These are phyloP conservation scores for Aleadryas rufinucha DNA, from an alignment of 2,113 vertebrate species.

Conservation along the genomic window DNA sequence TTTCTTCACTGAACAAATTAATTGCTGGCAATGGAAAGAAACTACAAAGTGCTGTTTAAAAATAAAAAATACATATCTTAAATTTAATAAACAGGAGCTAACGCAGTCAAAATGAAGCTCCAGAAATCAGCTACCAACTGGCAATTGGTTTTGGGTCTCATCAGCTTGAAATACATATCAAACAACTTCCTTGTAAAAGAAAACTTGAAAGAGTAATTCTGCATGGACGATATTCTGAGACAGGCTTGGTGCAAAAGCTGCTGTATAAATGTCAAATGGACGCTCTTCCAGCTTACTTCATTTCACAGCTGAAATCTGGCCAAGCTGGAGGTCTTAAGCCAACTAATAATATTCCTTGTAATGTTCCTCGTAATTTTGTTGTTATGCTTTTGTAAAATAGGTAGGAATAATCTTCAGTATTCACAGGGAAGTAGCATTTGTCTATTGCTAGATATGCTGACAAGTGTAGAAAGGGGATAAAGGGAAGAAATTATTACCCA, in stretches of 20 bases:
- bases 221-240: background rate
- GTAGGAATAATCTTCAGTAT: background rate
- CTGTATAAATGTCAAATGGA: background rate
- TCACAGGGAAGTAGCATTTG: background rate
- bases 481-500: background rate
- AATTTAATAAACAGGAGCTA: slow-evolving; percentile 48
- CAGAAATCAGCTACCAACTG: background rate
- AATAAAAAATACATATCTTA: slow-evolving; percentile 32
- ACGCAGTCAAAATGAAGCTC: background rate
- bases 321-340: background rate
- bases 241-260: background rate
- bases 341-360: background rate
- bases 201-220: background rate
- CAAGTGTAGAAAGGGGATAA: background rate
- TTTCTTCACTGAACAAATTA: slow-evolving; percentile 59
- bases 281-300: background rate
- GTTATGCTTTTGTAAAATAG: background rate
- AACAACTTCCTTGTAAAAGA: background rate
- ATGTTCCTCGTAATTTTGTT: background rate
- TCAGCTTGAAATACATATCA: background rate
- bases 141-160: background rate
- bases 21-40: slow-evolving; percentile 41
- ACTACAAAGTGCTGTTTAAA: slow-evolving; percentile 60
- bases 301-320: background rate
- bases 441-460: background rate